phyloP scores from a whole-genome alignment of 2,888 invertebrate genomes.

The Isoperla grammatica region DNA sequence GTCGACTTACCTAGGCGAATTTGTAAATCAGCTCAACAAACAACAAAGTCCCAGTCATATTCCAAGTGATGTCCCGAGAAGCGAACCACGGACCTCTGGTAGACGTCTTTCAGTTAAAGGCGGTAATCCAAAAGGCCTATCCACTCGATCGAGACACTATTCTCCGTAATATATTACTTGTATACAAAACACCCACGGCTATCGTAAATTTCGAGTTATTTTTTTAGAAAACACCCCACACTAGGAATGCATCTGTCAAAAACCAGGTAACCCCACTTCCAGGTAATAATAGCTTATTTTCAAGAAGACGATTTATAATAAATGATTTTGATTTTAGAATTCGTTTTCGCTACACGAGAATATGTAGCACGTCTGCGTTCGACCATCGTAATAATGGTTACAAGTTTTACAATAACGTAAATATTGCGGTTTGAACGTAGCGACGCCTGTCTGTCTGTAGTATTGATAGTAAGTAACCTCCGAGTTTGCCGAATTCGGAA shows the following conservation, averaged over 20 bases:
- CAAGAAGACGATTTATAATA: background rate
- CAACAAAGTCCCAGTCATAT: slow-evolving; percentile 11
- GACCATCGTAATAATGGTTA: background rate
- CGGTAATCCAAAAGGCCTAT: too few relatives aligned
- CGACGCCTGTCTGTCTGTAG: background rate
- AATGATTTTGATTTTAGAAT: background rate
- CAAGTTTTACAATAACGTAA: background rate
- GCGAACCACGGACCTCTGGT: too few relatives aligned
- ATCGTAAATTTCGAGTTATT: too few relatives aligned
- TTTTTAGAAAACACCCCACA: too few relatives aligned
- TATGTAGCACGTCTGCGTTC: background rate
- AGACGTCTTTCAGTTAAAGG: too few relatives aligned
- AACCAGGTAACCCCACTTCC: background rate
- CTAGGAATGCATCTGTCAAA: too few relatives aligned
- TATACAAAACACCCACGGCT: too few relatives aligned
- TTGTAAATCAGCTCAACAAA: slow-evolving; percentile 1
- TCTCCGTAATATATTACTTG: too few relatives aligned
- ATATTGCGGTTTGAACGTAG: background rate
- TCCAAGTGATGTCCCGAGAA: too few relatives aligned
- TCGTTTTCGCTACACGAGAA: slow-evolving; percentile 1
- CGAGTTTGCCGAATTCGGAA: background rate
- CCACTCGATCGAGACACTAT: too few relatives aligned
- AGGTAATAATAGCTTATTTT: background rate
- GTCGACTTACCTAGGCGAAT: slow-evolving; percentile 1
- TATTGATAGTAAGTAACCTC: background rate